A percentile compares a stretch with the other conserved stretches of the same genome.
phyloP scores from a whole-genome alignment of 2,113 vertebrate genomes.

The Callaeas wilsoni region DNA sequence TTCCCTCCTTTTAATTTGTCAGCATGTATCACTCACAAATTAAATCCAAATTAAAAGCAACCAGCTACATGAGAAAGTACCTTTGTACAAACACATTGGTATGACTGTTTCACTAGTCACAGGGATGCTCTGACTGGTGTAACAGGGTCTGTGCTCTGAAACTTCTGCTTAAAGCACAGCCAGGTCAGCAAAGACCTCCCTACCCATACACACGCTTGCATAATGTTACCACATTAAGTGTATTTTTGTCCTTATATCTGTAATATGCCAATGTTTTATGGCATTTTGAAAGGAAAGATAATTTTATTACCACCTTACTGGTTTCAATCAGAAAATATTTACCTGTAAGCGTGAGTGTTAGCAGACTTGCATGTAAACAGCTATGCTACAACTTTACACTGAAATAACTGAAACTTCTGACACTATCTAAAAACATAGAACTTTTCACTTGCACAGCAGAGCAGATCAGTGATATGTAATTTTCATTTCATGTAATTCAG shows the following conservation, averaged over 20 bases:
- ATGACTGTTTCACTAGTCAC: not conserved
- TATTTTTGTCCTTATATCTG: not conserved
- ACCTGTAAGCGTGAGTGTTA: not conserved
- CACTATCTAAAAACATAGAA: not conserved
- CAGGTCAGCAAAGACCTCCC: not conserved
- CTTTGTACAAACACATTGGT: not conserved
- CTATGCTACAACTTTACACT: not conserved
- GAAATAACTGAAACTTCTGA: not conserved
- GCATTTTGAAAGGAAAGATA: not conserved
- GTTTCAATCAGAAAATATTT: not conserved
- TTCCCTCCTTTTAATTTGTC: not conserved
- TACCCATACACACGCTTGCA: not conserved
- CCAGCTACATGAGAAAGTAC: not conserved
- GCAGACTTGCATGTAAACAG: not conserved
- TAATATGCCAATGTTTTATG: not conserved
- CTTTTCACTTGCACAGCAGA: not conserved
- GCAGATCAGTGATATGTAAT: not conserved
- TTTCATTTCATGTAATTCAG: not conserved
- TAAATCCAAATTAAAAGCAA: not conserved
- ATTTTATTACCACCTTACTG: not conserved
- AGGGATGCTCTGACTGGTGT: not conserved
- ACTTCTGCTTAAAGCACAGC: not conserved
- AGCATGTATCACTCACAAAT: not conserved
- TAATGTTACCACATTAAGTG: not conserved
- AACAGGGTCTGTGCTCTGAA: not conserved